Conservation (phyloP, 2,797 vertebrate species). For the Adelosebastes latens region DNA sequence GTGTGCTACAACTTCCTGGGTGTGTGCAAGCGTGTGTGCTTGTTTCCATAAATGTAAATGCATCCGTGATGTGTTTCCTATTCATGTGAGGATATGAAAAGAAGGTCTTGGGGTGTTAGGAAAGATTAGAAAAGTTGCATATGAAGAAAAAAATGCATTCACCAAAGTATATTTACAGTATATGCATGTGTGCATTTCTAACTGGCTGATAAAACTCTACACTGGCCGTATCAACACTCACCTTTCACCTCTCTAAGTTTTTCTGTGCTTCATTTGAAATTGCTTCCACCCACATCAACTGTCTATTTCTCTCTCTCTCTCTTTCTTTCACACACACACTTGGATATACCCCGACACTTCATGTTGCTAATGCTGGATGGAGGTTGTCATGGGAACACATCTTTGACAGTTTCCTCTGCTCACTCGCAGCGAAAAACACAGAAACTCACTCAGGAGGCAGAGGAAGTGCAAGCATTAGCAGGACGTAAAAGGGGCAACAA, state of each 20-base stretch:
- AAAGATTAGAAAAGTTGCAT: background rate
- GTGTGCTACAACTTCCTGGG: background rate
- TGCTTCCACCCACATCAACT: conserved; percentile 23
- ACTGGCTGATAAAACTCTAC: background rate
- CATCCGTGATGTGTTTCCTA: background rate
- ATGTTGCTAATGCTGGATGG: conserved; percentile 43
- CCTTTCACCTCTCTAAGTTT: conserved; percentile 25
- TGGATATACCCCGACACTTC: conserved; percentile 37
- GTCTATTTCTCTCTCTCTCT: background rate
- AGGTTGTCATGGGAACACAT: conserved; percentile 79
- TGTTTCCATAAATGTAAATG: conserved; percentile 4
- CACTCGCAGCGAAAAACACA: conserved; percentile 34
- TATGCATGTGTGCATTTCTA: background rate
- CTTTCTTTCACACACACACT: background rate
- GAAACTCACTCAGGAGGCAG: conserved; percentile 38
- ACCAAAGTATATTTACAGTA: background rate
- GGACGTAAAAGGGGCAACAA: background rate
- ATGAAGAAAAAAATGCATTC: background rate
- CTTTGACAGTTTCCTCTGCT: conserved; percentile 54
- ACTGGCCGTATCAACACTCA: background rate
- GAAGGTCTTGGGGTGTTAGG: background rate
- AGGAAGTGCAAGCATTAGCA: conserved; percentile 10
- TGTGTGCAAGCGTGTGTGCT: background rate
- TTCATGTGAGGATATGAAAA: background rate
- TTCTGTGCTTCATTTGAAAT: conserved; percentile 9